Evolutionary conservation across 1,140 invertebrate species (phyloP).

Genomic region (Latrodectus geometricus): DNA sequence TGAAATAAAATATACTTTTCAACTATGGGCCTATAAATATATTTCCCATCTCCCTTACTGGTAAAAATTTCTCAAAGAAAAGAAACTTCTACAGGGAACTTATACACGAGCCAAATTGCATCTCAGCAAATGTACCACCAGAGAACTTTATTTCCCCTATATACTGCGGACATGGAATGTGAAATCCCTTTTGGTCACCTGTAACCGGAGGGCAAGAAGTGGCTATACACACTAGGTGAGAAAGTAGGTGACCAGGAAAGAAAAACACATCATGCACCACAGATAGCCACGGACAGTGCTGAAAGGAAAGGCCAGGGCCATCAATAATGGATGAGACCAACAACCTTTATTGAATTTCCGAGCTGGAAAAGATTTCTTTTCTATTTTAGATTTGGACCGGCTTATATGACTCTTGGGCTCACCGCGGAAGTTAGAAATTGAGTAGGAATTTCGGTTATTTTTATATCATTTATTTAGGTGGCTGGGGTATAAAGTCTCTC

Average conservation of each 20-base stretch:
- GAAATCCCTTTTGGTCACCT: too few species aligned
- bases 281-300: constrained; percentile 10
- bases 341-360: constrained; percentile 28
- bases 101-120: too few species aligned
- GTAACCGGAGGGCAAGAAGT: too few species aligned
- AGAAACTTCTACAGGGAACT: too few species aligned
- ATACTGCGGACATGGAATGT: too few species aligned
- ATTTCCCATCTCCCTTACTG: too few species aligned
- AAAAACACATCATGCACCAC: constrained; percentile 25
- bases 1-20: too few species aligned
- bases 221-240: not conserved
- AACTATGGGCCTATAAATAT: too few species aligned
- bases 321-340: constrained; percentile 30
- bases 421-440: constrained; percentile 20
- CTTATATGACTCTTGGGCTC: not conserved
- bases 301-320: constrained; percentile 6
- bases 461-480: not conserved
- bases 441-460: not conserved
- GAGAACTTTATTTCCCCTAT: too few species aligned
- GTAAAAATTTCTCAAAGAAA: too few species aligned
- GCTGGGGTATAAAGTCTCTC: not conserved
- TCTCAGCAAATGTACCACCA: too few species aligned
- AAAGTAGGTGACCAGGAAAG: not conserved
- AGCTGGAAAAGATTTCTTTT: constrained; percentile 22
- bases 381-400: not conserved